Percentiles rank a stretch among this genome's conserved stretches.
Evolutionary conservation across 2,113 vertebrate genomes (phyloP).

Genomic region (Morone chrysops): DNA sequence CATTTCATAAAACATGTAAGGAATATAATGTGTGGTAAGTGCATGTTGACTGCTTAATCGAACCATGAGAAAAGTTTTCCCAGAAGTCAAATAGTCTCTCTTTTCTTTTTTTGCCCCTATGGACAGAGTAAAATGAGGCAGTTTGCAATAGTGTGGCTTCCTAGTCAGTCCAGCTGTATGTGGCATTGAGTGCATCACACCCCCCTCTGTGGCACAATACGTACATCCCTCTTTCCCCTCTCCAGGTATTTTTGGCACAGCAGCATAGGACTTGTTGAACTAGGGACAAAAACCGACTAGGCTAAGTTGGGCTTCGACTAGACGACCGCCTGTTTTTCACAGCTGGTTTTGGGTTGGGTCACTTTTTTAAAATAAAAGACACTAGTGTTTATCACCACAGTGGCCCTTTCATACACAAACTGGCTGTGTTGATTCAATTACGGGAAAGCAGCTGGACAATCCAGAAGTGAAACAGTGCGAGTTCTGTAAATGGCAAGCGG

Average conservation of each 20-base stretch:
- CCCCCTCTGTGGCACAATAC: conserved; percentile 49
- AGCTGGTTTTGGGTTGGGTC: conserved; percentile 65
- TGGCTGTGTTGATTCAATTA: conserved; percentile 73
- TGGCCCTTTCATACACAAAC: conserved; percentile 69
- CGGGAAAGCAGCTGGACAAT: conserved; percentile 75
- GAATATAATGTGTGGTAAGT: conserved; percentile 64
- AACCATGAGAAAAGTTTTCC: conserved; percentile 61
- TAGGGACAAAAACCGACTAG: conserved; percentile 38
- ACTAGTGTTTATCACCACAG: conserved; percentile 74
- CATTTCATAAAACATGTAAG: conserved; percentile 55
- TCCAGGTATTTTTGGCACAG: conserved; percentile 65
- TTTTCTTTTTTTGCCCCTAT: conserved; percentile 49
- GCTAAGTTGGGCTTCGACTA: conserved; percentile 23
- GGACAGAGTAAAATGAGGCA: conserved; percentile 76
- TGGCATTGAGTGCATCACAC: conserved; percentile 54
- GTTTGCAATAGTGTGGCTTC: conserved; percentile 75
- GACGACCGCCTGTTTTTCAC: conserved; percentile 66
- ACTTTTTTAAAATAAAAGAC: conserved; percentile 61
- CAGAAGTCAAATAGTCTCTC: conserved; percentile 46
- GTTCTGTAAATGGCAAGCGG: conserved; percentile 37
- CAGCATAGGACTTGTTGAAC: conserved; percentile 50
- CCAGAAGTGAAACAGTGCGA: conserved; percentile 49
- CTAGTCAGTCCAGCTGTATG: conserved; percentile 75
- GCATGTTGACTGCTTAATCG: conserved; percentile 69
- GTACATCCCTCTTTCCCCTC: conserved; percentile 18